phyloP scores from a whole-genome alignment of 2,888 invertebrate species.

The Prionchulus punctatus region DNA sequence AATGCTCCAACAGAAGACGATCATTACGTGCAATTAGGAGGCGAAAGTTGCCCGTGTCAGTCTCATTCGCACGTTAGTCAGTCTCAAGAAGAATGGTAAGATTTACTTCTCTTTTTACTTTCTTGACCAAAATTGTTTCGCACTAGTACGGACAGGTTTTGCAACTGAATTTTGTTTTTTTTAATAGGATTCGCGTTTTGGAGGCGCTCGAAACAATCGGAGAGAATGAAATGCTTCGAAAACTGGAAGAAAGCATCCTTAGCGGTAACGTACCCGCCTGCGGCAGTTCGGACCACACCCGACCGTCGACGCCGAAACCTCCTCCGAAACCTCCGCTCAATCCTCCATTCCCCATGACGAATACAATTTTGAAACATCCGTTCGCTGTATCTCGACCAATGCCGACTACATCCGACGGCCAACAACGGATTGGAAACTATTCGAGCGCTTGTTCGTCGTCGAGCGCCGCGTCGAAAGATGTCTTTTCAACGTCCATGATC shows the following conservation, averaged over 20 bases:
- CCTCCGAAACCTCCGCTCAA: constrained; percentile 3
- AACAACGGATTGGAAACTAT: not conserved
- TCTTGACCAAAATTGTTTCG: no score
- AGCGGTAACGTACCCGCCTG: constrained; percentile 14
- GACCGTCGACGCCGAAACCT: constrained; percentile 3
- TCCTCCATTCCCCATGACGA: constrained; percentile 11
- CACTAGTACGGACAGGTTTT: not conserved
- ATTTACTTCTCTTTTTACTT: not conserved
- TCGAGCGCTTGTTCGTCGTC: not conserved
- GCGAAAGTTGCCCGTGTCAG: constrained; percentile 7
- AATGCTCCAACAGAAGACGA: not conserved
- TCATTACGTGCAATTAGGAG: constrained; percentile 1
- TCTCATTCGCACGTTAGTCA: constrained; percentile 1
- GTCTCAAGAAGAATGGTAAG: constrained; percentile 8
- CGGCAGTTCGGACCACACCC: not conserved
- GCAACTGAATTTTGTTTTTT: not conserved
- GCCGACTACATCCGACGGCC: not conserved
- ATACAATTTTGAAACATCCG: constrained; percentile 14
- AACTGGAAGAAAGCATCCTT: constrained; percentile 22
- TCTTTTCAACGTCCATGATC: no score
- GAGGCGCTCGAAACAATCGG: constrained; percentile 30
- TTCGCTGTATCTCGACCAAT: not conserved
- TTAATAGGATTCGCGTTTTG: constrained; percentile 23
- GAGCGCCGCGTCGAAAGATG: no score
- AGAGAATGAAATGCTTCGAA: constrained; percentile 22